Evolutionary conservation across 2,797 vertebrate genomes (phyloP), one percentile per base, ranked within the genome.

Genomic region (Telmatherina bonti): DNA sequence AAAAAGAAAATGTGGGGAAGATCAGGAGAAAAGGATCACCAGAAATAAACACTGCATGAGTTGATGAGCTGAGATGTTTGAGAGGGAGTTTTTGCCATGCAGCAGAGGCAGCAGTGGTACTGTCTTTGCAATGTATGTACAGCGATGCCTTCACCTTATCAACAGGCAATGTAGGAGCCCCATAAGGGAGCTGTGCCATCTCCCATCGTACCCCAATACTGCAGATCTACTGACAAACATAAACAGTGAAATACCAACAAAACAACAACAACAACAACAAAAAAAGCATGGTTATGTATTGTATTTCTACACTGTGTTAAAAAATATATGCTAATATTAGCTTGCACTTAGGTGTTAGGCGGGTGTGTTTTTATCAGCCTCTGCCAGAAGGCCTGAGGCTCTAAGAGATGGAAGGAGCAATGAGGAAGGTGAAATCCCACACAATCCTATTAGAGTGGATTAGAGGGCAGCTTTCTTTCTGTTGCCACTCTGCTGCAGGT

Each of bases 391-490:
- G 86, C 86, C 76, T 11, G 78, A 83, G 90, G 90, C 85, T 82
- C 56, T 67, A 73, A 78, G 87, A 91, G 81, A 91, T 91, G 85
- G 90, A 89, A 84, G 86, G 82, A 92, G 90, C 86, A 90, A 90
- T 90, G 86, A 87, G 91, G 91, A 91, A 90, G 87, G 91, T 91
- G 90, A 94, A 94, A 94, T 94, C 91, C 92, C 88, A 91, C 93
- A 88, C 93, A 94, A 95, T 95, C 94, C 93, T 95, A 94, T 95
- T 95, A 95, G 87, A 82, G 78, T 88, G 93, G 94, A 95, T 94
- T 94, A 94, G 87, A 87, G 82, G 82, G 79, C 68, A 70, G 81
- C 86, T 88, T 89, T 87, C 86, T 91, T 90, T 91, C 70, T 87
- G 80, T 85, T 82, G 84, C 82, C 82, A 83, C 86, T 90, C 84